These are phyloP conservation scores for Syrista parreyssii DNA, from an alignment of 2,888 invertebrate species.

Conservation along the genomic window DNA sequence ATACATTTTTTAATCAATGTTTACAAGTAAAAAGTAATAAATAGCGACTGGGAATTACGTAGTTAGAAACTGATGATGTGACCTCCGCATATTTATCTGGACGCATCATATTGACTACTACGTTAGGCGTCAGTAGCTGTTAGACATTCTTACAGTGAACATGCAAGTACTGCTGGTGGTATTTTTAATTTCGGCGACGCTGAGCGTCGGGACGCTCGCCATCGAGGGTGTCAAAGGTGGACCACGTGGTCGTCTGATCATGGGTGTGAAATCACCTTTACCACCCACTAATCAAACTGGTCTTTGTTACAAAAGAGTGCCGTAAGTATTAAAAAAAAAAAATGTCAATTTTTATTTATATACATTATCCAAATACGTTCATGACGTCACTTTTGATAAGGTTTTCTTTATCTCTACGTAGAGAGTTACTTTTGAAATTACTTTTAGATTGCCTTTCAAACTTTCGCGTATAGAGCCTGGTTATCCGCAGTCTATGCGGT, in stretches of 20 bases:
- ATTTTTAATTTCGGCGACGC: slow-evolving; percentile 31
- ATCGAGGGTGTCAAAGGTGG: slow-evolving; percentile 49
- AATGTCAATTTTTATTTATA: neutral
- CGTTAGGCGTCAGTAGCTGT: slow-evolving; percentile 41
- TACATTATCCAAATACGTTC: neutral
- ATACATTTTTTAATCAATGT: slow-evolving; percentile 38
- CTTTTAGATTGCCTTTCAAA: neutral
- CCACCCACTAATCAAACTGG: slow-evolving; percentile 61
- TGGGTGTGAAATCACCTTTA: slow-evolving; percentile 18
- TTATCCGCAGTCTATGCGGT: neutral
- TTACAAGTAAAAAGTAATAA: slow-evolving; percentile 25
- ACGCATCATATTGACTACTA: neutral
- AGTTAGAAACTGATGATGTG: slow-evolving; percentile 2
- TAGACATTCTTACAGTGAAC: slow-evolving; percentile 41
- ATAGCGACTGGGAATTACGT: neutral
- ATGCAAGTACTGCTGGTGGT: slow-evolving; percentile 40
- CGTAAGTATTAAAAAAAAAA: slow-evolving; percentile 68
- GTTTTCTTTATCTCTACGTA: neutral
- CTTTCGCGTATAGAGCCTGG: neutral
- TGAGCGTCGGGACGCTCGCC: slow-evolving; percentile 31
- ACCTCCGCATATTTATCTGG: slow-evolving; percentile 13
- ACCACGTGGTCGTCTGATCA: slow-evolving; percentile 26
- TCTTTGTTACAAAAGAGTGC: slow-evolving; percentile 74
- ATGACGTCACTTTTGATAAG: neutral
- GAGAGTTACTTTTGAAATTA: neutral